phyloP scores from a whole-genome alignment of 1,140 invertebrate species.

The Nomia melanderi region DNA sequence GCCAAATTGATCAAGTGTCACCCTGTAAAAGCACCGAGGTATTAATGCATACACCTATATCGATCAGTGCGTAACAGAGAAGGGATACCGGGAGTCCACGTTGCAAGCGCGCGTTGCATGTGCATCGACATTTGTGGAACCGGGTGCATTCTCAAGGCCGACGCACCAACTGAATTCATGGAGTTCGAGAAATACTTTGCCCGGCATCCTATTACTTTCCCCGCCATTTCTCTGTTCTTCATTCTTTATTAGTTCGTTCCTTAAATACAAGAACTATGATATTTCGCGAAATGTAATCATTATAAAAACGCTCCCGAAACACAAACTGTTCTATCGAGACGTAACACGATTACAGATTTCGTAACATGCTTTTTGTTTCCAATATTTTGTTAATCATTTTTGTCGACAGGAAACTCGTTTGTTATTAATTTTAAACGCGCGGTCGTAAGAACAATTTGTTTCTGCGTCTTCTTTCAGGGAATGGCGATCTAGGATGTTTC shows the following conservation, averaged over 20 bases:
- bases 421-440: too few species aligned
- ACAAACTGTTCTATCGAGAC: too few species aligned
- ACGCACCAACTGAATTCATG: slow-evolving; percentile 34
- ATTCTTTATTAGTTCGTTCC: not conserved
- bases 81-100: slow-evolving; percentile 2
- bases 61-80: slow-evolving; percentile 28
- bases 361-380: too few species aligned
- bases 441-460: too few species aligned
- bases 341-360: too few species aligned
- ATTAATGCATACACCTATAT: slow-evolving; percentile 50
- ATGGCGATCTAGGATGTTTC: not conserved
- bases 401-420: not conserved
- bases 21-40: slow-evolving; percentile 22
- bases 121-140: slow-evolving; percentile 50
- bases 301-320: too few species aligned
- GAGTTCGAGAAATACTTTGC: slow-evolving; percentile 43
- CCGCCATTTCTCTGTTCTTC: not conserved
- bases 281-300: not conserved
- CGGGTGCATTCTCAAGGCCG: slow-evolving; percentile 53
- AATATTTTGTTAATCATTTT: not conserved
- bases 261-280: not conserved
- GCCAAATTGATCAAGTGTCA: slow-evolving; percentile 45
- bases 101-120: slow-evolving; percentile 40
- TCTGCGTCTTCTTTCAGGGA: slow-evolving; percentile 6
- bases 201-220: slow-evolving; percentile 8